phyloP scores from a whole-genome alignment of 1,140 invertebrate species.

The Hypsibius dujardini region DNA sequence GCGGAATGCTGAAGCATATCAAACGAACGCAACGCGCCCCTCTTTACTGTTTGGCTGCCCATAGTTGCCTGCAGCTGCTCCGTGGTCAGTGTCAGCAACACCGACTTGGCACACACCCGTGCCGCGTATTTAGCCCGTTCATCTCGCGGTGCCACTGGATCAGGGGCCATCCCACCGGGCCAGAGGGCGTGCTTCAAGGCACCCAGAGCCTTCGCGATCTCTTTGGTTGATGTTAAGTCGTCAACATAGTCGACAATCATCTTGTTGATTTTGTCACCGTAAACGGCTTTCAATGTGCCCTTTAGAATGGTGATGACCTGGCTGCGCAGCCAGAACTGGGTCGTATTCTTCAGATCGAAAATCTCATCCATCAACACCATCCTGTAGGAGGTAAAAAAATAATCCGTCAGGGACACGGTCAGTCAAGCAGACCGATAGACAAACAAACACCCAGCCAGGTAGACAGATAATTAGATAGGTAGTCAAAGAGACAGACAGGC shows the following conservation, averaged over 20 bases:
- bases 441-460: too few species aligned
- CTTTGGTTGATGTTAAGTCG: constrained; percentile 66
- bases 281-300: constrained; percentile 49
- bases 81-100: constrained; percentile 50
- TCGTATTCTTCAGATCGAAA: constrained; percentile 65
- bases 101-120: constrained; percentile 62
- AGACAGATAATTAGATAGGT: too few species aligned
- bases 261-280: constrained; percentile 62
- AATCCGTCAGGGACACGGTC: too few species aligned
- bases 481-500: too few species aligned
- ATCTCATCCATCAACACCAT: constrained; percentile 73
- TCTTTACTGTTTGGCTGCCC: constrained; percentile 66
- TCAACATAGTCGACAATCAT: constrained; percentile 78
- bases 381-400: too few species aligned
- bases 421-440: too few species aligned
- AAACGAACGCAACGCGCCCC: constrained; percentile 69
- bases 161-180: constrained; percentile 51
- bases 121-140: constrained; percentile 55
- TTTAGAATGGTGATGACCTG: constrained; percentile 58
- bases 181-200: constrained; percentile 67
- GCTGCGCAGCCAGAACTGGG: constrained; percentile 60
- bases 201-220: constrained; percentile 69
- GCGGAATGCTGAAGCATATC: constrained; percentile 64
- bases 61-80: constrained; percentile 79
- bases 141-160: constrained; percentile 45